Percentiles rank a stretch among this genome's conserved stretches.
Evolutionary conservation across 2,888 invertebrate species (phyloP).

Genomic region (Sphinx pinastri): DNA sequence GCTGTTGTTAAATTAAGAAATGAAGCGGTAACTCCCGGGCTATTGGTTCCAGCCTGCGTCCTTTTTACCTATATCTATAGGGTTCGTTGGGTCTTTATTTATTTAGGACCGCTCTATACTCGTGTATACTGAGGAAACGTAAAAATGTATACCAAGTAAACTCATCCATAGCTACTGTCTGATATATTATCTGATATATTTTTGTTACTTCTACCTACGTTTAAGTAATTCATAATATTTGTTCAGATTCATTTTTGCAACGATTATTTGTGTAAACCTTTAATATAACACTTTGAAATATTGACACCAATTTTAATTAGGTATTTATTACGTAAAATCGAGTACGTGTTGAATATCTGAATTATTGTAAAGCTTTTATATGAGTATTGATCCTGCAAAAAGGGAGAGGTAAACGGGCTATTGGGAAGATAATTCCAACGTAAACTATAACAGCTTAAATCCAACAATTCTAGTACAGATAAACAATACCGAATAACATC

Average conservation of each 20-base stretch:
- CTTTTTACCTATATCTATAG: constrained; percentile 33
- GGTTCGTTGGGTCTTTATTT: constrained; percentile 49
- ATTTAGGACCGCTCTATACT: constrained; percentile 50
- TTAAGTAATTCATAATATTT: too few relatives aligned
- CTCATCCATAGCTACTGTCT: not conserved
- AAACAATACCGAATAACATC: constrained; percentile 25
- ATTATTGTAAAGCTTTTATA: too few relatives aligned
- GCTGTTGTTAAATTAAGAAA: constrained; percentile 36
- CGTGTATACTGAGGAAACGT: constrained; percentile 32
- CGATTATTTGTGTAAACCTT: too few relatives aligned
- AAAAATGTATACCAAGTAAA: constrained; percentile 23
- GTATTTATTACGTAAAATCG: too few relatives aligned
- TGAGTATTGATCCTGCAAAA: not conserved
- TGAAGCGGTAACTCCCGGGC: constrained; percentile 35
- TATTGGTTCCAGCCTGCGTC: constrained; percentile 44
- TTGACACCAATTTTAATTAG: too few relatives aligned
- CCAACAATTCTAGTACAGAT: not conserved
- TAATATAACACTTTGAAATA: too few relatives aligned
- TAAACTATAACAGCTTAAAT: constrained; percentile 7
- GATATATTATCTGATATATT: too few relatives aligned
- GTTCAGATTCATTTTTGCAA: not conserved
- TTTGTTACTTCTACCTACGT: not conserved
- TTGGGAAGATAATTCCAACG: not conserved
- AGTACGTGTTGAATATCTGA: too few relatives aligned
- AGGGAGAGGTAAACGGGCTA: not conserved